Evolutionary conservation across 2,113 vertebrate species (phyloP).

Genomic region (Embiotoca jacksoni): DNA sequence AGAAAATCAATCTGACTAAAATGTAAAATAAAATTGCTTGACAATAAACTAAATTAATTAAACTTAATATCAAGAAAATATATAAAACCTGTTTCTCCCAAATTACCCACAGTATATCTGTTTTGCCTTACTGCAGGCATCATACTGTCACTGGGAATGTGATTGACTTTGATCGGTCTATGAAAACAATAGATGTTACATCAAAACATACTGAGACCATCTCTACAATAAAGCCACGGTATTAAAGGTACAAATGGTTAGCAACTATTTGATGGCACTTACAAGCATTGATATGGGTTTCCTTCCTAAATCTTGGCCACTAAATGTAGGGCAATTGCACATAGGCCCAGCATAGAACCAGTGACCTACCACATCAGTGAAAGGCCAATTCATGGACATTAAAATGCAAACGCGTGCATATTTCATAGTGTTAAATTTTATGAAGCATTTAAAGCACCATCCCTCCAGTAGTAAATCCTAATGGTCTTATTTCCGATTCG

Average conservation of each 20-base stretch:
- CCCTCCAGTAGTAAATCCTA: slow-evolving; percentile 86
- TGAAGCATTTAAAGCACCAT: slow-evolving; percentile 86
- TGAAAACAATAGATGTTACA: slow-evolving; percentile 7
- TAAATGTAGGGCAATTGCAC: slow-evolving; percentile 34
- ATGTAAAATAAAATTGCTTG: not conserved
- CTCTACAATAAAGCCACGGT: not conserved
- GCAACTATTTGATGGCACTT: slow-evolving; percentile 3
- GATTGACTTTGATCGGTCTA: not conserved
- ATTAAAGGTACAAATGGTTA: slow-evolving; percentile 4
- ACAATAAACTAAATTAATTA: too few species aligned
- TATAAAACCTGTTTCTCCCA: too few species aligned
- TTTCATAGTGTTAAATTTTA: slow-evolving; percentile 88
- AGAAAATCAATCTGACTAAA: not conserved
- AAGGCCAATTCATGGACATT: slow-evolving; percentile 84
- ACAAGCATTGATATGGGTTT: not conserved
- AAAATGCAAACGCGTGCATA: slow-evolving; percentile 87
- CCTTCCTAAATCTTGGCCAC: not conserved
- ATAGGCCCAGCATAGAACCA: slow-evolving; percentile 54
- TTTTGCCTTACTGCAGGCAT: not conserved
- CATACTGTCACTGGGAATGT: not conserved
- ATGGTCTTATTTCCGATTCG: slow-evolving; percentile 83
- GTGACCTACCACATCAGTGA: slow-evolving; percentile 84
- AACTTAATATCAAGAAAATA: too few species aligned
- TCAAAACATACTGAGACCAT: not conserved
- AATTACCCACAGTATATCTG: not conserved